phyloP scores from a whole-genome alignment of 2,113 vertebrate species.

The Hiodon alosoides region DNA sequence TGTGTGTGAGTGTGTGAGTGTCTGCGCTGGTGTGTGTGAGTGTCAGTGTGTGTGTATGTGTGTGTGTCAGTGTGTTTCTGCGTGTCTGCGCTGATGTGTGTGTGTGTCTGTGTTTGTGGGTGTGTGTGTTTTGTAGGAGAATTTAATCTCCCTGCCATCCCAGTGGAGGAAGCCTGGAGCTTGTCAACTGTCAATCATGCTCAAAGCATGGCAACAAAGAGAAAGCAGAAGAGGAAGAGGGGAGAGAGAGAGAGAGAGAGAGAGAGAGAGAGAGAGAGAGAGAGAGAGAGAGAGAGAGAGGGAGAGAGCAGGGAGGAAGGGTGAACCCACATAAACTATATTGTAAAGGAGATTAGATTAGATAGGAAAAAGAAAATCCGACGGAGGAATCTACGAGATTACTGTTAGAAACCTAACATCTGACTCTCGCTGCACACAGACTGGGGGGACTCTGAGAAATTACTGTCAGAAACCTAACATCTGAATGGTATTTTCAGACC shows the following conservation, averaged over 20 bases:
- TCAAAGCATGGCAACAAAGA: constrained; percentile 36
- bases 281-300: constrained; percentile 30
- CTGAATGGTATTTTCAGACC: constrained; percentile 14
- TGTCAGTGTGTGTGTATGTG: neutral
- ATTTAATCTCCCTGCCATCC: too few relatives aligned
- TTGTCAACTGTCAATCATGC: constrained; percentile 63
- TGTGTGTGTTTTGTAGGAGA: neutral
- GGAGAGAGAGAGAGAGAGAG: constrained; percentile 3
- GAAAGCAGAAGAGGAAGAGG: neutral
- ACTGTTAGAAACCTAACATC: constrained; percentile 51
- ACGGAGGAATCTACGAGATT: constrained; percentile 48
- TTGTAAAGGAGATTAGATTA: constrained; percentile 65
- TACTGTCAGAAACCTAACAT: constrained; percentile 31
- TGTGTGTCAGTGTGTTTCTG: neutral
- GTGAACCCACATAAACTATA: constrained; percentile 58
- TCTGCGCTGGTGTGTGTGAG: neutral
- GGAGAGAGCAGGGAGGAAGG: constrained; percentile 53
- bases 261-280: neutral
- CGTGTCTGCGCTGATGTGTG: constrained; percentile 12
- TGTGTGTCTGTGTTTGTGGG: constrained; percentile 11
- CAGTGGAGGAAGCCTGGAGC: constrained; percentile 45
- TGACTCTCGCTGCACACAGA: constrained; percentile 48
- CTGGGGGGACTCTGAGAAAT: constrained; percentile 36
- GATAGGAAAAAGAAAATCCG: constrained; percentile 60
- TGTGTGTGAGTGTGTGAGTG: neutral